Evolutionary conservation across 2,797 vertebrate species (phyloP).

Genomic region (Emys orbicularis): DNA sequence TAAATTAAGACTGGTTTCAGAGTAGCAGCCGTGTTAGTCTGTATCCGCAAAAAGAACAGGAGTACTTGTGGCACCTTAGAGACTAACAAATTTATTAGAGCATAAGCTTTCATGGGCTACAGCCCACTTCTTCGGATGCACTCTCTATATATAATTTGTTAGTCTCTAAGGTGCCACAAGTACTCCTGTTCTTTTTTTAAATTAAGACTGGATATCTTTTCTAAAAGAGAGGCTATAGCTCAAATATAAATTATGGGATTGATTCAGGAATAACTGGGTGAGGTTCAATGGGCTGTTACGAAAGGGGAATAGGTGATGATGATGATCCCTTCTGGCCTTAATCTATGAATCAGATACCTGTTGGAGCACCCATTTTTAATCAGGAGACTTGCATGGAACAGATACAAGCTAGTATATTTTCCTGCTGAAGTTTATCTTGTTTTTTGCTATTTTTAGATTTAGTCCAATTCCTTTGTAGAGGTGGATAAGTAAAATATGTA

Average conservation of each 20-base stretch:
- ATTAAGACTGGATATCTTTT: background rate
- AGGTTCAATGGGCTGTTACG: background rate
- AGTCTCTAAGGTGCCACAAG: no score
- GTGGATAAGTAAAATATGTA: background rate
- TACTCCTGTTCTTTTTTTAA: background rate
- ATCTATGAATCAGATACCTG: background rate
- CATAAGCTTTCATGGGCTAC: no score
- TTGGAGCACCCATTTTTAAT: background rate
- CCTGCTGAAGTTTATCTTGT: background rate
- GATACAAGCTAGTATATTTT: background rate
- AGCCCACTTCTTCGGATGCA: no score
- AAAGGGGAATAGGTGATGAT: background rate
- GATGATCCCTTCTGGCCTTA: background rate
- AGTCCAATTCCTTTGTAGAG: conserved; percentile 34
- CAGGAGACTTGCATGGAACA: background rate
- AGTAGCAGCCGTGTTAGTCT: no score
- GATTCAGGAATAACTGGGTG: background rate
- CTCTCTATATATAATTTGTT: no score
- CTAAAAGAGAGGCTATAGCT: background rate
- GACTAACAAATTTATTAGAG: no score
- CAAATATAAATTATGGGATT: background rate
- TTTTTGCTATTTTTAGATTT: conserved; percentile 14
- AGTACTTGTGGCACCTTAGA: no score
- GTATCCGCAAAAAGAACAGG: no score
- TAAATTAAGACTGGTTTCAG: background rate